These are phyloP conservation scores for Brachypalpus laphriformis DNA, from an alignment of 2,888 invertebrate genomes.

Conservation along the genomic window DNA sequence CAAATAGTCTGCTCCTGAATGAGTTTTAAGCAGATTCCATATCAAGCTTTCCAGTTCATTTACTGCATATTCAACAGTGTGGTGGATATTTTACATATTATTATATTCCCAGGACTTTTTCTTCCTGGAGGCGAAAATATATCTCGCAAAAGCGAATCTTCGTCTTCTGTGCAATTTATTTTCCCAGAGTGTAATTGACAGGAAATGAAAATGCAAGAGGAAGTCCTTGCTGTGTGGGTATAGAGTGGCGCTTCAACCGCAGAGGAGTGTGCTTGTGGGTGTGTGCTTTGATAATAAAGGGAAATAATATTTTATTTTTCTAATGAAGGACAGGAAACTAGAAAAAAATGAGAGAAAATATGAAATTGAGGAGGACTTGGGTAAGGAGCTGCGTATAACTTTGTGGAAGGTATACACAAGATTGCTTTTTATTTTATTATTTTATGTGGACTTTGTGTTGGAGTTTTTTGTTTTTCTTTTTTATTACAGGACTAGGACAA, in stretches of 20 bases:
- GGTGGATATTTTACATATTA: not conserved
- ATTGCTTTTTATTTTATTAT: too few relatives aligned
- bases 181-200: conserved; percentile 46
- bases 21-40: not conserved
- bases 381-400: too few relatives aligned
- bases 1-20: not conserved
- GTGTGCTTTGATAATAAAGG: too few relatives aligned
- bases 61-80: conserved; percentile 20
- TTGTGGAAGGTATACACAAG: too few relatives aligned
- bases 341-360: too few relatives aligned
- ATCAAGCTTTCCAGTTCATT: conserved; percentile 27
- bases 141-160: not conserved
- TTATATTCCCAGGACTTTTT: too few relatives aligned
- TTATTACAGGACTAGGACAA: too few relatives aligned
- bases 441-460: too few relatives aligned
- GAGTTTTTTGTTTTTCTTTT: too few relatives aligned
- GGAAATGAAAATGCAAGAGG: conserved; percentile 36
- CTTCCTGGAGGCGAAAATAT: not conserved
- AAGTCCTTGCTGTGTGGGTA: not conserved
- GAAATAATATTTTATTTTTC: too few relatives aligned
- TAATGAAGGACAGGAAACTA: too few relatives aligned
- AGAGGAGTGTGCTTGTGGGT: not conserved
- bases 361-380: too few relatives aligned
- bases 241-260: not conserved
- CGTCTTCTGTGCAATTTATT: conserved; percentile 29